Conservation (phyloP, 2,797 vertebrate species). For the Diglossa cyanea region DNA sequence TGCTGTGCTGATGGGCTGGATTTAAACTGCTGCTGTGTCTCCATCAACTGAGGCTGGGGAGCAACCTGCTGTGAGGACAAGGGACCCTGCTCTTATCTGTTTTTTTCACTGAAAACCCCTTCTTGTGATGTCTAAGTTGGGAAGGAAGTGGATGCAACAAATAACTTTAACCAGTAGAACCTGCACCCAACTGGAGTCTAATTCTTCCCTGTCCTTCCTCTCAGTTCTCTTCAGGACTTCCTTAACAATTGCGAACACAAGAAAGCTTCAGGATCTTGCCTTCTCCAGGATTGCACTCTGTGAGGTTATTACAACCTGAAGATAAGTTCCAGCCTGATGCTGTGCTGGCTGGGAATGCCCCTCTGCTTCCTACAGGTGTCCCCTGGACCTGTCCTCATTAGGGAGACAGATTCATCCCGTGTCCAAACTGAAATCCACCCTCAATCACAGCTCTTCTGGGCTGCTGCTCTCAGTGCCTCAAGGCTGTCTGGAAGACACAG, state of each 20-base stretch:
- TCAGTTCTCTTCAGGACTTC: neutral
- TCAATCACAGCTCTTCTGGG: neutral
- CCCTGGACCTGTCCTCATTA: neutral
- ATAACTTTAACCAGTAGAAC: neutral
- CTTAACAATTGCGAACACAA: neutral
- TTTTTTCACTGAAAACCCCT: neutral
- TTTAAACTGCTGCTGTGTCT: neutral
- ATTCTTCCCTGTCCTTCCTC: neutral
- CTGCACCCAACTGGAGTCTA: neutral
- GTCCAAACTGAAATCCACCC: neutral
- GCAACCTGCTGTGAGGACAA: neutral
- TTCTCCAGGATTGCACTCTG: neutral
- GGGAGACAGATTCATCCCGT: neutral
- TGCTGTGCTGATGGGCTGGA: neutral
- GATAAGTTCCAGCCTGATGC: neutral
- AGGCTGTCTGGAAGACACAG: slow-evolving; percentile 7
- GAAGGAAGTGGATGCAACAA: neutral
- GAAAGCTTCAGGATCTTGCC: neutral
- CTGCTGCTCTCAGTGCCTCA: neutral
- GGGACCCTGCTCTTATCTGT: neutral
- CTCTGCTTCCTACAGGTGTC: neutral
- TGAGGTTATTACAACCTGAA: neutral
- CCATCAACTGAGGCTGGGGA: neutral
- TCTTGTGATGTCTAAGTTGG: rapidly evolving
- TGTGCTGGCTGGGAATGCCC: neutral